A percentile compares a stretch with the other conserved stretches of the same genome.
These are phyloP conservation scores for Ommatoiulus sabulosus DNA, from an alignment of 2,888 invertebrate species.

Conservation along the genomic window DNA sequence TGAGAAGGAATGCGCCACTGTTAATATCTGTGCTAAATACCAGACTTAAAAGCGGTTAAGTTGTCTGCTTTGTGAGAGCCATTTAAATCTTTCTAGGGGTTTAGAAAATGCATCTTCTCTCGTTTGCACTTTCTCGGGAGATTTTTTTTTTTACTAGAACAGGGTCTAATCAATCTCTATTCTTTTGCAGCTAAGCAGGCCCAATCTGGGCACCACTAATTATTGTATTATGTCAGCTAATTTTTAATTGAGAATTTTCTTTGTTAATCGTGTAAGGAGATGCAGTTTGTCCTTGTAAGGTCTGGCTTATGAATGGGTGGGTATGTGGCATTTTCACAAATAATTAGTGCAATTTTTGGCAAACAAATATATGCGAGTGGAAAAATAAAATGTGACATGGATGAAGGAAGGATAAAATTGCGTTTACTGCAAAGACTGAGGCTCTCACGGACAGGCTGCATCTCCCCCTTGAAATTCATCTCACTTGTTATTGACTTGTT, in stretches of 20 bases:
- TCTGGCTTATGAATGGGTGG: not conserved
- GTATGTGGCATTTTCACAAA: too few relatives aligned
- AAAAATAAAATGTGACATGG: too few relatives aligned
- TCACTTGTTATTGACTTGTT: not conserved
- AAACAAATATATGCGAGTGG: too few relatives aligned
- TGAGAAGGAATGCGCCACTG: too few relatives aligned
- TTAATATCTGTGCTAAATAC: too few relatives aligned
- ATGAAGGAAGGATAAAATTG: too few relatives aligned
- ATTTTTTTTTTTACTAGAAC: not conserved
- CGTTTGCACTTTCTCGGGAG: not conserved
- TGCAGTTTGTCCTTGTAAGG: constrained; percentile 44
- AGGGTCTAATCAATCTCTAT: constrained; percentile 15
- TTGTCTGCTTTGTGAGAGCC: too few relatives aligned
- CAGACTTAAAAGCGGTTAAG: too few relatives aligned
- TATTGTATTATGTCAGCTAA: not conserved
- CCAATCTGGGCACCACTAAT: not conserved
- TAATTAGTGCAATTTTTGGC: too few relatives aligned
- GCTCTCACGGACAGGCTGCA: not conserved
- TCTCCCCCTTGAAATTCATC: not conserved
- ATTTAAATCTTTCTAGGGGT: not conserved
- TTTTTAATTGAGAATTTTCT: not conserved
- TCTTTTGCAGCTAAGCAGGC: not conserved
- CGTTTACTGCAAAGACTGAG: too few relatives aligned
- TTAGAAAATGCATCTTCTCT: not conserved
- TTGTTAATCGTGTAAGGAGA: constrained; percentile 26